These are phyloP conservation scores for Ibidorhyncha struthersii DNA, from an alignment of 2,113 vertebrate species.

Conservation along the genomic window DNA sequence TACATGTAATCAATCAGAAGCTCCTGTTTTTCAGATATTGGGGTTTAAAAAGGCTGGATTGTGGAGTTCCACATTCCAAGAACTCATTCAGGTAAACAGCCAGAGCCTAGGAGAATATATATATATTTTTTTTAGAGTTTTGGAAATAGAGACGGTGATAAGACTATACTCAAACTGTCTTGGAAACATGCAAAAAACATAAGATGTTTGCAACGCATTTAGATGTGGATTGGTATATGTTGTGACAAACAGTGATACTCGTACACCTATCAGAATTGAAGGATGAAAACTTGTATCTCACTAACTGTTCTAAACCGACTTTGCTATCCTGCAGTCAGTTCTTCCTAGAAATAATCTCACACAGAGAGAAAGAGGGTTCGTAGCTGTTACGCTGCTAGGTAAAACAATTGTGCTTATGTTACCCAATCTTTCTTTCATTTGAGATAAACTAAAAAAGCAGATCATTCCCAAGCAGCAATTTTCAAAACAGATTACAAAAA, in stretches of 20 bases:
- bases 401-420: neutral
- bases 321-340: neutral
- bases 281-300: neutral
- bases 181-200: neutral
- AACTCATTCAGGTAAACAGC: neutral
- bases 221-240: neutral
- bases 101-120: neutral
- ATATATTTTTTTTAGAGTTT: neutral
- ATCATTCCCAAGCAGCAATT: neutral
- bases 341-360: neutral
- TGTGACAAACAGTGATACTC: neutral
- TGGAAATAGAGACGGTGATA: neutral
- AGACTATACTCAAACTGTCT: neutral
- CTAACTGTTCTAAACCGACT: neutral
- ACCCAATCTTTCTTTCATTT: neutral
- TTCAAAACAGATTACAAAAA: slow-evolving; percentile 42
- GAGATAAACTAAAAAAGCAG: neutral
- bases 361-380: neutral
- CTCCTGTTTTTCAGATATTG: neutral
- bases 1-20: neutral
- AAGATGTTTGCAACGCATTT: neutral
- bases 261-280: neutral
- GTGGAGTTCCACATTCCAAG: neutral
- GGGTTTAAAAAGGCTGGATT: neutral
- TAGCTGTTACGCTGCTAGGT: neutral